These are phyloP conservation scores for Magallana gigas DNA, from an alignment of 1,140 invertebrate genomes.

Conservation along the genomic window DNA sequence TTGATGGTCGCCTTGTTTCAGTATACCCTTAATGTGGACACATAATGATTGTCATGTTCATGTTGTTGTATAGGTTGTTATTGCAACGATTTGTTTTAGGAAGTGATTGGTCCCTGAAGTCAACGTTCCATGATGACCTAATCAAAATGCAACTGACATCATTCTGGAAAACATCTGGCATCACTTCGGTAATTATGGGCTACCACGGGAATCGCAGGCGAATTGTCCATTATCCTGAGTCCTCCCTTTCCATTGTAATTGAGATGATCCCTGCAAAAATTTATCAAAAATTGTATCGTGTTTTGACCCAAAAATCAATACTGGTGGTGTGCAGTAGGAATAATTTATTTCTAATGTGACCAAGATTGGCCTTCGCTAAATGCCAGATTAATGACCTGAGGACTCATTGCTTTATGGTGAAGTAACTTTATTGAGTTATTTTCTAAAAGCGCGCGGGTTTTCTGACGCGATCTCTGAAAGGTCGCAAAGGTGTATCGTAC, in stretches of 20 bases:
- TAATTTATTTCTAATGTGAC: constrained; percentile 13
- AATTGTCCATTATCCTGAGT: neutral
- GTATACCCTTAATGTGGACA: too few relatives aligned
- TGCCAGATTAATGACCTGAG: neutral
- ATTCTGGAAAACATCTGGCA: neutral
- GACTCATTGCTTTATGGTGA: neutral
- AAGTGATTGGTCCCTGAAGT: too few relatives aligned
- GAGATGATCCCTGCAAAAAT: constrained; percentile 11
- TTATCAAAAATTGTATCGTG: constrained; percentile 16
- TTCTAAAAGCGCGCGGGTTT: neutral
- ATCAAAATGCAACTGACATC: too few relatives aligned
- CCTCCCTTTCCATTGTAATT: neutral
- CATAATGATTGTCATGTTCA: too few relatives aligned
- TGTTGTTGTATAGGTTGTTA: too few relatives aligned
- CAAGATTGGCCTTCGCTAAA: neutral
- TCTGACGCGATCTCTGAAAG: neutral
- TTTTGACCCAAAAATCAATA: constrained; percentile 19
- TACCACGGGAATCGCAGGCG: neutral
- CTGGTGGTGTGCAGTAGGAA: neutral
- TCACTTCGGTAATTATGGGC: neutral
- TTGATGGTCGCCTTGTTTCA: too few relatives aligned
- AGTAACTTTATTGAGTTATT: neutral
- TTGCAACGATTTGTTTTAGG: too few relatives aligned
- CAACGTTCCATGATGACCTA: too few relatives aligned
- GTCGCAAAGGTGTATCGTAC: neutral